These are phyloP conservation scores for Propithecus coquereli DNA, from an alignment of 2,113 vertebrate species.

Conservation along the genomic window DNA sequence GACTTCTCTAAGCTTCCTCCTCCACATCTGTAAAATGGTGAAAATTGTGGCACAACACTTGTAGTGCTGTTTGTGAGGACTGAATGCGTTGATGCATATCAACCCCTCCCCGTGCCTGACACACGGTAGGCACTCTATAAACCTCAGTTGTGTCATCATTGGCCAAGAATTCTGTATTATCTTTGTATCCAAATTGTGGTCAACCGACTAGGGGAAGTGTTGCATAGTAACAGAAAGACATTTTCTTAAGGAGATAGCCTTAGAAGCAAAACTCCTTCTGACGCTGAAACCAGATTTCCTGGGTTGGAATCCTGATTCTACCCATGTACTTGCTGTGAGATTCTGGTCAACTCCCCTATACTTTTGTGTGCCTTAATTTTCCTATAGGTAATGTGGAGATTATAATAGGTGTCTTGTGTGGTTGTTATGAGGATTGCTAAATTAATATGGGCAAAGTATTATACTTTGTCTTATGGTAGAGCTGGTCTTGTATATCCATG, in stretches of 20 bases:
- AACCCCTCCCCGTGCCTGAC: neutral
- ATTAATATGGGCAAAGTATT: neutral
- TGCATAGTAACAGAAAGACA: neutral
- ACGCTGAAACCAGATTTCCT: neutral
- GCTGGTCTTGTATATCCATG: neutral
- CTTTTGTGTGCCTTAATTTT: neutral
- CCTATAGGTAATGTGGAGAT: neutral
- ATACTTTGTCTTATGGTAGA: neutral
- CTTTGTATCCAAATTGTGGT: neutral
- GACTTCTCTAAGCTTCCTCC: neutral
- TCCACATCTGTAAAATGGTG: neutral
- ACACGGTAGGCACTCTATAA: neutral
- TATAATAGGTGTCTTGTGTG: neutral
- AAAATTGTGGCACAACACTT: neutral
- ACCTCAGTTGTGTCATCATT: neutral
- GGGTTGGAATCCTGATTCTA: neutral
- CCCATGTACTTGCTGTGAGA: neutral
- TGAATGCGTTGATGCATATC: neutral
- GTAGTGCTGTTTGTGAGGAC: neutral
- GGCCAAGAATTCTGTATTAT: neutral
- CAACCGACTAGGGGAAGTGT: neutral
- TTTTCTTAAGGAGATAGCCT: too few species aligned
- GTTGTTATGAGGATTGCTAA: neutral
- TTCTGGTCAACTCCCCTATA: neutral
- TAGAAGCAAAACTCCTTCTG: too few species aligned